phyloP scores from a whole-genome alignment of 92 coral and sea anemone genomes.

The Porites evermanni region DNA sequence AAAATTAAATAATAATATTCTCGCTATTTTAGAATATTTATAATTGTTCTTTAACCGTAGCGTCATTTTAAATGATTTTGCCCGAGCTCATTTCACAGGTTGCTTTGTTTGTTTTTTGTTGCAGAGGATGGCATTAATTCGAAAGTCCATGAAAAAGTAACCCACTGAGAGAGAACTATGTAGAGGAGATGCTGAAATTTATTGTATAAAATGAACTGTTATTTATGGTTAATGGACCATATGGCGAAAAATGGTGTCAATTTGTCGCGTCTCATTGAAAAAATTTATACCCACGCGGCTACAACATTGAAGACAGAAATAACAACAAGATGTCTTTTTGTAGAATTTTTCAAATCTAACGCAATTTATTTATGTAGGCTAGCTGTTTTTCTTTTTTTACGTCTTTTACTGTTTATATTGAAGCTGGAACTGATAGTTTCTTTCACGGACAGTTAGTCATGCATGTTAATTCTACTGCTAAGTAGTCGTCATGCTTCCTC shows the following conservation, averaged over 20 bases:
- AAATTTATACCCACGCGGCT: neutral
- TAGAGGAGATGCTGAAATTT: conserved; percentile 6
- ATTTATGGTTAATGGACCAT: neutral
- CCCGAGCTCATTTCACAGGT: neutral
- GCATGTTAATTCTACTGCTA: too few relatives aligned
- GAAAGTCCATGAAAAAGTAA: conserved; percentile 93
- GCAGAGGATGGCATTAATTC: conserved; percentile 91
- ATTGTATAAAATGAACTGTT: conserved; percentile 9
- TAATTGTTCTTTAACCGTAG: too few relatives aligned
- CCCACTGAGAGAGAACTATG: neutral
- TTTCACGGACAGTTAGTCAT: neutral
- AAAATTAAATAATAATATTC: too few relatives aligned
- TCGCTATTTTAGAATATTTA: too few relatives aligned
- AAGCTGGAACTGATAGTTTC: neutral
- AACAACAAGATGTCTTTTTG: neutral
- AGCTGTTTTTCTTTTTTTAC: neutral
- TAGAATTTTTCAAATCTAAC: neutral
- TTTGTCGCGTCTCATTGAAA: neutral
- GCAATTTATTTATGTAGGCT: neutral
- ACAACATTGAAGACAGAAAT: neutral
- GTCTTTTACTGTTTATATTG: neutral
- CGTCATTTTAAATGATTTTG: too few relatives aligned
- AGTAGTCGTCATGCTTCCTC: too few relatives aligned
- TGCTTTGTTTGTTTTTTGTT: conserved; percentile 10
- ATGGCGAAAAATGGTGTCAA: neutral